Conservation (phyloP, 2,797 vertebrate genomes). For the Poecile montanus region DNA sequence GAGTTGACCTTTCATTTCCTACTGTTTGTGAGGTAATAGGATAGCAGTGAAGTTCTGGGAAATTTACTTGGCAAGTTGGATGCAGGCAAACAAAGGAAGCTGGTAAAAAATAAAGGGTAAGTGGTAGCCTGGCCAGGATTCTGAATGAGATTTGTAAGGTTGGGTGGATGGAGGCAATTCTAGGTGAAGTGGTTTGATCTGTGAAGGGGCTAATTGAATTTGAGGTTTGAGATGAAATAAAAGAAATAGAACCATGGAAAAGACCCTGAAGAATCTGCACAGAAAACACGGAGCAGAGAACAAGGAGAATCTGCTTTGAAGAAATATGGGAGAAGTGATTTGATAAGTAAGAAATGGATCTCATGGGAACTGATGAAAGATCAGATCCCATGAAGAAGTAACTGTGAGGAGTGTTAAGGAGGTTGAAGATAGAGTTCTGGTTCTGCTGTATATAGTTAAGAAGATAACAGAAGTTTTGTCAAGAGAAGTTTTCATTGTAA, state of each 20-base stretch:
- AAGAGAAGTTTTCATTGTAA: background rate
- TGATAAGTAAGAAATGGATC: background rate
- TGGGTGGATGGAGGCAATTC: background rate
- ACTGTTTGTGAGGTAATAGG: background rate
- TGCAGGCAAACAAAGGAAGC: background rate
- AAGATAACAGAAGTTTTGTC: background rate
- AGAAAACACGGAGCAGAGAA: accelerated
- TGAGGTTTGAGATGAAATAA: background rate
- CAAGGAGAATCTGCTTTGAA: background rate
- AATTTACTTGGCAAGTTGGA: background rate
- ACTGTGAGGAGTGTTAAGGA: background rate
- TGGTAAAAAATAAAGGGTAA: background rate
- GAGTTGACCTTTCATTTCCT: background rate
- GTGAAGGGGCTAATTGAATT: background rate
- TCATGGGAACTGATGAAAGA: background rate
- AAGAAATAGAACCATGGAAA: background rate
- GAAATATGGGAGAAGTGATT: background rate
- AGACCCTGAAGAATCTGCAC: background rate
- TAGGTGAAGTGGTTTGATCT: background rate
- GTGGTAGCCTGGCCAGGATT: background rate
- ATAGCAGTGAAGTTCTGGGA: background rate
- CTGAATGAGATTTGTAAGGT: background rate
- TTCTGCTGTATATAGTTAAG: background rate
- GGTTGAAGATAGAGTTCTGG: background rate
- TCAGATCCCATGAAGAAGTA: background rate